These are phyloP conservation scores for Xerus inauris DNA, from an alignment of 2,113 vertebrate genomes.

Conservation along the genomic window DNA sequence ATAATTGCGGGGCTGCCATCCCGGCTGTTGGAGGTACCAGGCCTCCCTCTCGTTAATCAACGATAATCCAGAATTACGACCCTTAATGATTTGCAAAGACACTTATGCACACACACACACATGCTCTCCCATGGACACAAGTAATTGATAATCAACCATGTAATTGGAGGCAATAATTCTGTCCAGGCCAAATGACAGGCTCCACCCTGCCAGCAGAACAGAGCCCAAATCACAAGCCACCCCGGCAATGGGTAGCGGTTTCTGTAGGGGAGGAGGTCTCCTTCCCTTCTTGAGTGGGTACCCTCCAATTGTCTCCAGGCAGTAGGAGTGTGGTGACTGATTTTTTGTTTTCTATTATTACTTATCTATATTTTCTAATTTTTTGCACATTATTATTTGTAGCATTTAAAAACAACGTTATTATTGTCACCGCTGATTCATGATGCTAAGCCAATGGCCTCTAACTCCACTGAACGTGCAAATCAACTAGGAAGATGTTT, in stretches of 20 bases:
- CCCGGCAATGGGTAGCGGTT: background rate
- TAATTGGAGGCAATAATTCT: conserved; percentile 84
- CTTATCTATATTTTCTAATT: background rate
- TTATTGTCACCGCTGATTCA: background rate
- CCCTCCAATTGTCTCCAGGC: background rate
- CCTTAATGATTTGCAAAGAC: conserved; percentile 83
- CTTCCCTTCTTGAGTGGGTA: background rate
- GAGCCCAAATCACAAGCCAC: background rate
- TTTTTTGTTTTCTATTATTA: background rate
- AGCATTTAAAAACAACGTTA: conserved; percentile 27
- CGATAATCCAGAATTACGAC: conserved; percentile 82
- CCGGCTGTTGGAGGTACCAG: conserved; percentile 76
- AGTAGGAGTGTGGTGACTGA: background rate
- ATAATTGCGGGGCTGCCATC: conserved; percentile 79
- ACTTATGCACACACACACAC: conserved; percentile 79
- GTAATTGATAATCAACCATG: conserved; percentile 84
- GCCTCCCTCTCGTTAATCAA: conserved; percentile 83
- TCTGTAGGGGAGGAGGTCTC: background rate
- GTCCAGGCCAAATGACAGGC: conserved; percentile 70
- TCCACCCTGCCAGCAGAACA: conserved; percentile 53
- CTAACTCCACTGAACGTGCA: background rate
- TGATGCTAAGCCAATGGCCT: background rate
- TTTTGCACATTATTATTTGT: background rate
- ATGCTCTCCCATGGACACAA: conserved; percentile 74
- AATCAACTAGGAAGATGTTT: background rate